phyloP scores from a whole-genome alignment of 1,140 invertebrate genomes.

The Micrasema minimum region DNA sequence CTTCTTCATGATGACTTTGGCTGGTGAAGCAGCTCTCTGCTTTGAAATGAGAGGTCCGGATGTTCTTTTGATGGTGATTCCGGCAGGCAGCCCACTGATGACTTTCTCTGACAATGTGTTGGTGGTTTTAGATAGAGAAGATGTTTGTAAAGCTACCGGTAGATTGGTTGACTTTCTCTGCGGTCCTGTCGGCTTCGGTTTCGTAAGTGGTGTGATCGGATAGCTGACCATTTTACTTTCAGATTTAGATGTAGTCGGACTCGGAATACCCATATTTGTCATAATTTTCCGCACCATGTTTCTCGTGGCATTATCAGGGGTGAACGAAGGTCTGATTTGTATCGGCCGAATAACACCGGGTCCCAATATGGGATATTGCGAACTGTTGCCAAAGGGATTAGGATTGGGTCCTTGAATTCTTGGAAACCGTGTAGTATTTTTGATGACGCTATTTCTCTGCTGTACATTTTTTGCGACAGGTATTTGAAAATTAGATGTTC shows the following conservation, averaged over 20 bases:
- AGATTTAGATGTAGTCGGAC: no score
- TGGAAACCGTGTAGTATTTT: neutral
- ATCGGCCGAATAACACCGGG: neutral
- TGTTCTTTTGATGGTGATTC: slow-evolving; percentile 32
- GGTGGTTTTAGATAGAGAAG: neutral
- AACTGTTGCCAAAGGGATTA: neutral
- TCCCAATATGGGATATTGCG: neutral
- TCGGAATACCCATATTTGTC: no score
- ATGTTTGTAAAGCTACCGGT: neutral
- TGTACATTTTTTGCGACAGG: no score
- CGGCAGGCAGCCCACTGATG: slow-evolving; percentile 27
- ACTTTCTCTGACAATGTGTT: slow-evolving; percentile 10
- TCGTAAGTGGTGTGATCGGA: neutral
- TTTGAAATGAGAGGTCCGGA: neutral
- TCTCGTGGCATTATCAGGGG: no score
- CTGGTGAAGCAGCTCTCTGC: slow-evolving; percentile 17
- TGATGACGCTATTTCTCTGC: neutral
- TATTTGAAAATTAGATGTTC: no score
- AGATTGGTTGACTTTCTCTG: neutral
- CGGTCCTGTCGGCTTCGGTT: neutral
- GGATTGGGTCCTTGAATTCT: neutral
- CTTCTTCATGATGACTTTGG: slow-evolving; percentile 27
- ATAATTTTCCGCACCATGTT: no score
- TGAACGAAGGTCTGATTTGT: neutral
- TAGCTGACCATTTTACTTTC: neutral